Base-by-base conservation (phyloP, 2,113 vertebrate genomes). In the Ceuthmochares aereus region DNA sequence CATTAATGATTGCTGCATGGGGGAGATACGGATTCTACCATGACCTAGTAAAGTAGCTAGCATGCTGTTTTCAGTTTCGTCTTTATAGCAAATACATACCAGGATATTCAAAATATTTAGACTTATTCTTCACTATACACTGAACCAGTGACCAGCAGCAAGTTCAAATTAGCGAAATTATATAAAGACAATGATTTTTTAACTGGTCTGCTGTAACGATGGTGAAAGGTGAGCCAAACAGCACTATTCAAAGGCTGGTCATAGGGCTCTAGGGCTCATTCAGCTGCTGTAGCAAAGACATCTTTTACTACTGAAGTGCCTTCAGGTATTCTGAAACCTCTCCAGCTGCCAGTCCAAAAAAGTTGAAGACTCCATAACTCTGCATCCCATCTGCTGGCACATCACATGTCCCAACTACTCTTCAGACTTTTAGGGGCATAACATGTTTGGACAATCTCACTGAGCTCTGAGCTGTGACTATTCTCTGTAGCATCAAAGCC, bases 261-360 rank as follows among this genome's bases (percentile, higher is more conserved):
- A 2, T 29, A 30, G 52, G 18, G 74, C 21, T 49, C 51, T 58
- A 30, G 29, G 30, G 13, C 14, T 90, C 43, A 54, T 43, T 90
- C 52, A 14, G 56, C 51, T 74, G 55, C 63, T 17, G 8, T 67
- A 86, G 83, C 47, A 70, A 81, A 86, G 73, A 47, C 89, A 95
- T 89, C 83, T 93, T 90, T 37, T 90, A 6, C 34, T 2, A 6
- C 16, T 52, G 72, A 92, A 95, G 68, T 75, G 89, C 86, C 91
- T 94, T 89, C 89, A 95, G 91, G 88, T 96, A 54, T 60, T 68
- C 43, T 82, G 73, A 74, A 90, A 23, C 66, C 37, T 43, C 60
- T 93, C 75, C 74, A 95, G 78, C 70, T 94, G 81, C 78, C 84
- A 89, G 34, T 43, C 89, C 67, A 86, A 80, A 54, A 45, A 40